These are phyloP conservation scores for Paramormyrops kingsleyae DNA, from an alignment of 2,113 vertebrate species.

Conservation along the genomic window DNA sequence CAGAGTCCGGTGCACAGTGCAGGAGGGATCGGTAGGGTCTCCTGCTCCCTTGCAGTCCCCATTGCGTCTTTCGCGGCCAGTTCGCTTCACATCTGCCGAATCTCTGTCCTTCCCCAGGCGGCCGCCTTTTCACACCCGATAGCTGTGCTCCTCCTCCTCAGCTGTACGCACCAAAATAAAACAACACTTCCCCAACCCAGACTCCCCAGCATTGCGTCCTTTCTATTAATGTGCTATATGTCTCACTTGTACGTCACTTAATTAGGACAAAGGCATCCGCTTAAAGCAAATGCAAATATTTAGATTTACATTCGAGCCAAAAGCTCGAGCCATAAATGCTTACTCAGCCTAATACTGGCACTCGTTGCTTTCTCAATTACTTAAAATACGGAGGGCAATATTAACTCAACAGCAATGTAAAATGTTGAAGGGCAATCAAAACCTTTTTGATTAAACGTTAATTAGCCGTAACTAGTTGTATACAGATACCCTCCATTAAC, in stretches of 20 bases:
- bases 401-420: not conserved
- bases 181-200: not conserved
- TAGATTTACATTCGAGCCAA: not conserved
- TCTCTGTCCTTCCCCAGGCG: not conserved
- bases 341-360: not conserved
- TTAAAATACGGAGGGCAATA: not conserved
- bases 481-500: not conserved
- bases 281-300: not conserved
- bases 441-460: not conserved
- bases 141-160: not conserved
- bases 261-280: not conserved
- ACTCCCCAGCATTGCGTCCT: not conserved
- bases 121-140: not conserved
- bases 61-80: not conserved
- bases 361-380: not conserved
- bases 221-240: not conserved
- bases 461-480: not conserved
- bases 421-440: not conserved
- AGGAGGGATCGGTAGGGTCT: not conserved
- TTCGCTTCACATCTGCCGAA: not conserved
- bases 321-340: not conserved
- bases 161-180: not conserved
- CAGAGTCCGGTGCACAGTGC: not conserved
- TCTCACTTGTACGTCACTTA: not conserved
- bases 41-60: not conserved